Evolutionary conservation across 2,113 vertebrate genomes (phyloP), one percentile per base, ranked within the genome.

Genomic region (Vanacampus margaritifer): DNA sequence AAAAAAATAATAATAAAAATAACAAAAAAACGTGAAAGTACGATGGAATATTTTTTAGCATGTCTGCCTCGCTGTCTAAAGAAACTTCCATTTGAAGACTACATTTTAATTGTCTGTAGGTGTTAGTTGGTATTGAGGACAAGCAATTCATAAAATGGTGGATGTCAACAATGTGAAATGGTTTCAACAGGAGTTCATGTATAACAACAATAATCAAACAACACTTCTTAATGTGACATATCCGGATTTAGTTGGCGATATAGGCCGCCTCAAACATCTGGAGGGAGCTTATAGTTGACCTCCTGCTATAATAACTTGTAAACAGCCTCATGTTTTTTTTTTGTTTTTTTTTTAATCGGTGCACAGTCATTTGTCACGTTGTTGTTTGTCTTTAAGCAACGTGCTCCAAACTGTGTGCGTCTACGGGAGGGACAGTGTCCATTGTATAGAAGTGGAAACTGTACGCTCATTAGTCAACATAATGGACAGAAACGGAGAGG

Each of bases 391-490:
- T 46, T 72, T 32, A 21, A 32, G 58, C 21, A 36, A 16, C 45
- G 37, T 61, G 68, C 66, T n/a, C 64, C 36, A 32, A 41, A 13
- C 69, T n/a, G 28, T 23, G 60, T 65, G 60, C 73, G 65, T 57
- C 77, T 78, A 79, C 76, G 75, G 78, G 68, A 72, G 67, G 61
- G 66, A 76, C 71, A 53, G 64, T 54, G 64, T 69, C 65, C 37
- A 36, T 61, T 72, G 73, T 65, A 79, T 28, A 62, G 24, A 71
- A 77, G 63, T 83, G 74, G 64, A 81, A 82, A 80, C 57, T 68
- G 74, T 69, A 68, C 74, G 71, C 74, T 73, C 79, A 83, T 87
- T 80, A 81, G 81, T 86, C 85, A 85, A 76, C 72, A 75, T 85
- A 86, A 88, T 86, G 79, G 84, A 82, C 82, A 37, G 79, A 61